Evolutionary conservation across 2,113 vertebrate species (phyloP).

Genomic region (Machaerirhynchus nigripectus): DNA sequence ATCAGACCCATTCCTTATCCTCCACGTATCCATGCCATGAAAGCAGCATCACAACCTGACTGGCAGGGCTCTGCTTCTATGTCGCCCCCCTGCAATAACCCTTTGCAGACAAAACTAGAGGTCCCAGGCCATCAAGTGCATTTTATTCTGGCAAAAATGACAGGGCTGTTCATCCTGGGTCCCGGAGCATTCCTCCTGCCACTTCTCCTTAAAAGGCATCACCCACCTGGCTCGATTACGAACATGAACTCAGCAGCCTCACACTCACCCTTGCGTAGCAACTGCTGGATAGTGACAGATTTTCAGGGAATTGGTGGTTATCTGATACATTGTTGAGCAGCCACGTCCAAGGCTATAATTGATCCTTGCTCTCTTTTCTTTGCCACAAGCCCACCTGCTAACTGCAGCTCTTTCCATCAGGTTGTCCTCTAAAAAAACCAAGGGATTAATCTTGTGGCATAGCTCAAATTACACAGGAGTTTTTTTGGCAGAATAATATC

Average conservation of each 20-base stretch:
- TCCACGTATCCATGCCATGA: not conserved
- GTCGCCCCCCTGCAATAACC: not conserved
- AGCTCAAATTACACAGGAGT: constrained; percentile 62
- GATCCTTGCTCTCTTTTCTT: constrained; percentile 64
- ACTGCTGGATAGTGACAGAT: constrained; percentile 69
- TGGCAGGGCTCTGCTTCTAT: not conserved
- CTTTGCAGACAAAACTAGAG: not conserved
- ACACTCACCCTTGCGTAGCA: constrained; percentile 40
- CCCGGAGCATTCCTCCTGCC: not conserved
- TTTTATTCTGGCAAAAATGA: not conserved
- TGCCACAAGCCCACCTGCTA: constrained; percentile 64
- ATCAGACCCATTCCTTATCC: not conserved
- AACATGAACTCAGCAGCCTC: constrained; percentile 3
- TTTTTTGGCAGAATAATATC: constrained; percentile 40
- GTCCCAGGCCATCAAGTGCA: not conserved
- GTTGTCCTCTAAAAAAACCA: constrained; percentile 55
- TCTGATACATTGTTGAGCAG: constrained; percentile 66
- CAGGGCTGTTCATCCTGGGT: not conserved
- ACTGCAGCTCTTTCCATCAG: constrained; percentile 68
- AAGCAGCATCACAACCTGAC: not conserved
- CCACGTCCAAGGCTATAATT: constrained; percentile 68
- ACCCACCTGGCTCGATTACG: constrained; percentile 44
- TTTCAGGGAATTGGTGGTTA: constrained; percentile 72
- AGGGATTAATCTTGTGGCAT: constrained; percentile 50
- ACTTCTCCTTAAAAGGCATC: constrained; percentile 63